Evolutionary conservation across 2,888 invertebrate species (phyloP), one percentile per base, ranked within the genome.

Genomic region (Pteria penguin): DNA sequence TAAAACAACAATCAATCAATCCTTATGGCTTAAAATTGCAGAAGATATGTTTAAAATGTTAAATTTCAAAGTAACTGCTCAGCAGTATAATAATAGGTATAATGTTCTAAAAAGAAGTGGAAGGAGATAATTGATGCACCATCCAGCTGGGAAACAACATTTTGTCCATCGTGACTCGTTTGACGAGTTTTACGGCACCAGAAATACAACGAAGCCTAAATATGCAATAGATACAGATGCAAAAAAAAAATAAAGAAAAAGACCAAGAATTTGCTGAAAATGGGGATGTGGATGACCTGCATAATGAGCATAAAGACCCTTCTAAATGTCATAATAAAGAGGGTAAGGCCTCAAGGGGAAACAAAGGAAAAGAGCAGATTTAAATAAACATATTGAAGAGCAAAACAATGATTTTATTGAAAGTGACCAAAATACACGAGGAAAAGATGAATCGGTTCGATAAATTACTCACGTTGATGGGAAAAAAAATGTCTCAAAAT

Each of bases 121-220:
- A 74, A 74, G 27, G 74, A 74, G 63, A 36, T 74, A n/a, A 54
- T 74, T 2, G 74, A 74, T 63, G 68, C 69, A 11, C 63, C 62
- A 2, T 55, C 68, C 8, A 33, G 74, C 2, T 31, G 33, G 4
- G 69, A 68, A 62, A 22, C 62, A 55, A 54, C 69, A 69, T 26
- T 74, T 74, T 61, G 27, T 66, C 22, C 69, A 74, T 29, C 60
- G 62, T 61, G 32, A 31, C 8, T 8, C 32, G 2, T 74, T 74
- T 68, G 74, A 74, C 52, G 63, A 74, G 22, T 4, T 68, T 5
- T 74, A 66, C 31, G 74, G 68, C 14, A 67, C 55, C 11, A 74
- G 61, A 52, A 62, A 60, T 14, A 67, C 55, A 18, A 63, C 69
- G 24, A 74, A 55, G 57, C 69, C 74, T 14, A 36, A 22, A 11